Conservation (phyloP, 2,888 invertebrate genomes). For the Atethmia centrago region DNA sequence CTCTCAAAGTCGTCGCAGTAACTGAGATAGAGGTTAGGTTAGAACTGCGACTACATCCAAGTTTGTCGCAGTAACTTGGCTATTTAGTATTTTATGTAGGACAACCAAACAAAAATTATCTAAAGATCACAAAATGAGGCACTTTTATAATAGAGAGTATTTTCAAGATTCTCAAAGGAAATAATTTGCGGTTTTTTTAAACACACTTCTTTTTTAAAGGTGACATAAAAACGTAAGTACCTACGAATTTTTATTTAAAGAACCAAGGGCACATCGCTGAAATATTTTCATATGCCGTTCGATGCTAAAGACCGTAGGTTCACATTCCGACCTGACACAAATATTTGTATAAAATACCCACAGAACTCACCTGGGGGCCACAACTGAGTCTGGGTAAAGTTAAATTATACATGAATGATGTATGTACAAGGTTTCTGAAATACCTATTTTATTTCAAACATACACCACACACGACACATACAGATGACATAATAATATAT, state of each 20-base stretch:
- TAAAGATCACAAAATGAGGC: background rate
- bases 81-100: too few species aligned
- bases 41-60: background rate
- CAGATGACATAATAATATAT: too few species aligned
- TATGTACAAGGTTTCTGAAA: background rate
- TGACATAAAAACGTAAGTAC: background rate
- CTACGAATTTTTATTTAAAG: slow-evolving; percentile 21
- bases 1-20: too few species aligned
- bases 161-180: background rate
- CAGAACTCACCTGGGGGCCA: background rate
- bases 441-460: too few species aligned
- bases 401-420: background rate
- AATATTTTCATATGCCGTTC: slow-evolving; percentile 39
- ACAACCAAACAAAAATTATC: background rate
- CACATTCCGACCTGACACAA: slow-evolving; percentile 33
- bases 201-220: background rate
- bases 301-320: slow-evolving; percentile 10
- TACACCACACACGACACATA: too few species aligned
- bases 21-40: too few species aligned
- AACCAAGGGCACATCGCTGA: slow-evolving; percentile 17
- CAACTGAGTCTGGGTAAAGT: background rate
- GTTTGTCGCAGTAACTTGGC: background rate
- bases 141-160: background rate
- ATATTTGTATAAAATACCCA: slow-evolving; percentile 40
- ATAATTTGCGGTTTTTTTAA: background rate